phyloP scores from a whole-genome alignment of 2,113 vertebrate genomes.

The Hypocryptadius cinnamomeus region DNA sequence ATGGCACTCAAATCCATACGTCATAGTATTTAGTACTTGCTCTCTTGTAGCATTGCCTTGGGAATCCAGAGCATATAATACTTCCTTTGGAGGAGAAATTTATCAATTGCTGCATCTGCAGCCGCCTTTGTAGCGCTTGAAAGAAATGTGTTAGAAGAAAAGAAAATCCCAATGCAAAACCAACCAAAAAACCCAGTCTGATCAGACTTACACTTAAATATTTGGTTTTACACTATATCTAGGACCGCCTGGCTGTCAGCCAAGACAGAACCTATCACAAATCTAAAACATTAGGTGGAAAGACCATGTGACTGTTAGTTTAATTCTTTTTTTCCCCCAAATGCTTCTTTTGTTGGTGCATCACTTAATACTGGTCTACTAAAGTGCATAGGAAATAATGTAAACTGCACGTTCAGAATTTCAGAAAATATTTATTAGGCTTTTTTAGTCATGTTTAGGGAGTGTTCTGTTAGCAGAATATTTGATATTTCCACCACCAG shows the following conservation, averaged over 20 bases:
- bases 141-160: not conserved
- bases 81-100: conserved; percentile 21
- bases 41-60: not conserved
- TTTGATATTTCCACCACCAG: not conserved
- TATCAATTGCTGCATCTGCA: not conserved
- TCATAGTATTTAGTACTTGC: not conserved
- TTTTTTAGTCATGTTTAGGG: not conserved
- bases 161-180: not conserved
- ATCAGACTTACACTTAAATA: conserved; percentile 22
- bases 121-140: not conserved
- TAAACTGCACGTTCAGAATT: not conserved
- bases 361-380: not conserved
- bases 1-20: not conserved
- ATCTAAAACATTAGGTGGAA: conserved; percentile 4
- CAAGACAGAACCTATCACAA: not conserved
- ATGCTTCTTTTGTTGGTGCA: not conserved
- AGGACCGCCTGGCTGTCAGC: not conserved
- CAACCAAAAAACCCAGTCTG: not conserved
- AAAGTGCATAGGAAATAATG: not conserved
- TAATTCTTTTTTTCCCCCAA: not conserved
- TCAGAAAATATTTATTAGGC: not conserved
- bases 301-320: not conserved
- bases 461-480: not conserved
- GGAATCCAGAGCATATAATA: not conserved
- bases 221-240: conserved; percentile 48